Evolutionary conservation across 2,888 invertebrate species (phyloP).

Genomic region (Drosophila ezoana): DNA sequence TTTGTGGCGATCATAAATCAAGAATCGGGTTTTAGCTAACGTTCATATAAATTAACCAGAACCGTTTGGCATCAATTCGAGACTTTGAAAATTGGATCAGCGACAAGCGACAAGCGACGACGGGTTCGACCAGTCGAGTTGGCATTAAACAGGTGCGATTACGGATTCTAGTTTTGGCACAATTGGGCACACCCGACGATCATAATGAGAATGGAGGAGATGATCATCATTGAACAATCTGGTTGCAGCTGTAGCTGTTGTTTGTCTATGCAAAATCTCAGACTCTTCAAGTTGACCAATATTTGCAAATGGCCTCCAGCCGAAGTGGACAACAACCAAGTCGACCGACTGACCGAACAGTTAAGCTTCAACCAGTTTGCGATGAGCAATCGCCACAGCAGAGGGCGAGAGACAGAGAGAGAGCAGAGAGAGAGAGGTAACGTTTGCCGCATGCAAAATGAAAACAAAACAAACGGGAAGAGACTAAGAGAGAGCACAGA

Average conservation of each 20-base stretch:
- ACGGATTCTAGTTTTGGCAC: slow-evolving; percentile 46
- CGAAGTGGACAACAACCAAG: slow-evolving; percentile 42
- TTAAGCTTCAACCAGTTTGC: slow-evolving; percentile 44
- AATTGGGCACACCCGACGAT: slow-evolving; percentile 51
- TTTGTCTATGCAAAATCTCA: slow-evolving; percentile 33
- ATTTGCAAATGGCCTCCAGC: slow-evolving; percentile 46
- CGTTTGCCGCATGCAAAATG: slow-evolving; percentile 51
- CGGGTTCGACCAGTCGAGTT: slow-evolving; percentile 42
- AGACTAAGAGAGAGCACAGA: not conserved
- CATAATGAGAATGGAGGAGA: slow-evolving; percentile 10
- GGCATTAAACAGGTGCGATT: slow-evolving; percentile 52
- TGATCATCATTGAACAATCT: not conserved
- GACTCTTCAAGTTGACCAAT: slow-evolving; percentile 47
- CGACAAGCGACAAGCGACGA: slow-evolving; percentile 2
- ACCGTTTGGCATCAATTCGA: slow-evolving; percentile 49
- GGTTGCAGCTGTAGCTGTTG: slow-evolving; percentile 8
- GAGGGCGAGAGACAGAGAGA: not conserved
- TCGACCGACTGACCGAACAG: slow-evolving; percentile 52
- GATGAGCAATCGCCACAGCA: not conserved
- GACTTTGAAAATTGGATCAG: slow-evolving; percentile 45
- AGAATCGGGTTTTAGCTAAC: slow-evolving; percentile 7
- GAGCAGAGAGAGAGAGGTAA: slow-evolving; percentile 19
- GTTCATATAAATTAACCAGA: slow-evolving; percentile 30
- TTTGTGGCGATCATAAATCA: slow-evolving; percentile 19
- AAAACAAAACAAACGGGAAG: slow-evolving; percentile 52